Percentiles rank a stretch among this genome's conserved stretches.
phyloP scores from a whole-genome alignment of 2,113 vertebrate genomes.

The Saguinus imperator region DNA sequence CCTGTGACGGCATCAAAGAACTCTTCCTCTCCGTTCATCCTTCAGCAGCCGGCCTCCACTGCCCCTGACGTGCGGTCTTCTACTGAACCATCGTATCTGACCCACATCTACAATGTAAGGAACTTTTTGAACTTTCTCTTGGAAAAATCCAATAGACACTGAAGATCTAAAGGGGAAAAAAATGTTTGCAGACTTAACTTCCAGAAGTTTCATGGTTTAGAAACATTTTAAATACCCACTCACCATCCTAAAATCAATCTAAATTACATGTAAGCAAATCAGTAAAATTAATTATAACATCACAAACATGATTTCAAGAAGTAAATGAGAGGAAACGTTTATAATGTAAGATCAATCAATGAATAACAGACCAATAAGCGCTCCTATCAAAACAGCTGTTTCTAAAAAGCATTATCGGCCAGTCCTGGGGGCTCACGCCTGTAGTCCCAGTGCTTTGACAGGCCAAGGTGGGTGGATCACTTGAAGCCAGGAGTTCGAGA shows the following conservation, averaged over 20 bases:
- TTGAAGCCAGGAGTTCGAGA: too few species aligned
- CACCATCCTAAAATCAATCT: not conserved
- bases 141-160: slow-evolving; percentile 52
- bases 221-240: slow-evolving; percentile 25
- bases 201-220: not conserved
- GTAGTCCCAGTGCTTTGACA: too few species aligned
- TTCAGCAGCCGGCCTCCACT: slow-evolving; percentile 67
- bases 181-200: slow-evolving; percentile 45
- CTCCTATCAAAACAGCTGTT: not conserved
- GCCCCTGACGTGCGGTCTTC: not conserved
- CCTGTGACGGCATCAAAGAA: slow-evolving; percentile 98
- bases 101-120: not conserved
- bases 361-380: not conserved
- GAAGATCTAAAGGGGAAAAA: slow-evolving; percentile 62
- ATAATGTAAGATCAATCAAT: not conserved
- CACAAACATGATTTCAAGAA: not conserved
- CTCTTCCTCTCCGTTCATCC: slow-evolving; percentile 97
- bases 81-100: slow-evolving; percentile 70
- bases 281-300: not conserved
- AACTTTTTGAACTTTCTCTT: not conserved
- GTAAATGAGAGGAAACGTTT: not conserved
- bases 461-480: too few species aligned
- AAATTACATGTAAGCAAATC: not conserved
- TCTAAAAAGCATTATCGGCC: not conserved
- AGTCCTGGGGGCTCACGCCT: too few species aligned